Conservation (phyloP, 2,888 invertebrate species). For the Cinara cedri region DNA sequence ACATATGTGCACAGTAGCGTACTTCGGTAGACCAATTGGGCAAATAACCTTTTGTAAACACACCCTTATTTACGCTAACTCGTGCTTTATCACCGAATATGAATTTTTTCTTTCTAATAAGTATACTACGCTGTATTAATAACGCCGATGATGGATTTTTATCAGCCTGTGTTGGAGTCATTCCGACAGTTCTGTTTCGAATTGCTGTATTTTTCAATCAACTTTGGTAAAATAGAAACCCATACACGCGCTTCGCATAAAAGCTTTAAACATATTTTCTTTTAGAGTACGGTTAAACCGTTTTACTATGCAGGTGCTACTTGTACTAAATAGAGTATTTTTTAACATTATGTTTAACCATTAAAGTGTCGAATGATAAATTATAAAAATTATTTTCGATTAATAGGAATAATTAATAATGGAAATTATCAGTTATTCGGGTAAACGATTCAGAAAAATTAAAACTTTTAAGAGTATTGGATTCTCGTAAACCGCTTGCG, state of each 20-base stretch:
- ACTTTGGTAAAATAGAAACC: constrained; percentile 59
- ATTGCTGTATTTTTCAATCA: constrained; percentile 56
- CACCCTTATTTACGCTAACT: constrained; percentile 61
- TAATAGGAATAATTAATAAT: too few relatives aligned
- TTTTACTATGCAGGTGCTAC: constrained; percentile 45
- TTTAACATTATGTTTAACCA: constrained; percentile 41
- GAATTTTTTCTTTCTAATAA: constrained; percentile 58
- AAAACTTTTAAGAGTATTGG: too few relatives aligned
- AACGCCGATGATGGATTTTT: not conserved
- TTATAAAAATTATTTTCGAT: constrained; percentile 60
- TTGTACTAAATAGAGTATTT: constrained; percentile 41
- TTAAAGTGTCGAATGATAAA: constrained; percentile 48
- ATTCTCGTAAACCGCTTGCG: too few relatives aligned
- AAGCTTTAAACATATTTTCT: constrained; percentile 58
- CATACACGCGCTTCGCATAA: constrained; percentile 58
- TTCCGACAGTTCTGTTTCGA: constrained; percentile 56
- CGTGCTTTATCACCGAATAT: constrained; percentile 61
- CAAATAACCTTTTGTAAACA: constrained; percentile 62
- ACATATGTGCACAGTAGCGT: too few relatives aligned
- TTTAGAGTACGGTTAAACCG: constrained; percentile 49
- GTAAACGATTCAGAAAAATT: too few relatives aligned
- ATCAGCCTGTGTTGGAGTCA: constrained; percentile 61
- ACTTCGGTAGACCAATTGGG: constrained; percentile 61
- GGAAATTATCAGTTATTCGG: too few relatives aligned
- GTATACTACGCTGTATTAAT: not conserved